A percentile compares a stretch with the other conserved stretches of the same genome.
Conservation (phyloP, 2,797 vertebrate genomes). For the Salarias fasciatus region DNA sequence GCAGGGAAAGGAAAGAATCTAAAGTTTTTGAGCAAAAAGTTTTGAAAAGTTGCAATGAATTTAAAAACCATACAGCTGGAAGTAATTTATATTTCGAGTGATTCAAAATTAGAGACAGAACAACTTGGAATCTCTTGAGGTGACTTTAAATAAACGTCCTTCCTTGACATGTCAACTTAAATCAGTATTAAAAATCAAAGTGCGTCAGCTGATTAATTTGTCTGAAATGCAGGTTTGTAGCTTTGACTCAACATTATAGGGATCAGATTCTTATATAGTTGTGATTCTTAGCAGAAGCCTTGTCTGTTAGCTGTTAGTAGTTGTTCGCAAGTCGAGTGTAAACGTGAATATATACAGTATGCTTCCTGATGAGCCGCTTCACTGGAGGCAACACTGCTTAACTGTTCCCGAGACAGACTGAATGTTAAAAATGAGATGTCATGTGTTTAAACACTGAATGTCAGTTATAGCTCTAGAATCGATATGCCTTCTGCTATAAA, state of each 20-base stretch:
- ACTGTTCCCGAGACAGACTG: constrained; percentile 12
- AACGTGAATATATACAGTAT: constrained; percentile 23
- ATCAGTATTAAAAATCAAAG: not conserved
- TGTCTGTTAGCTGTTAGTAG: not conserved
- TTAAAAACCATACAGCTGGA: constrained; percentile 9
- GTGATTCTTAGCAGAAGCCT: no score
- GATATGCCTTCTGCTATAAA: constrained; percentile 27
- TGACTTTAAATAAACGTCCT: constrained; percentile 1
- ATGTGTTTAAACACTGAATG: constrained; percentile 30
- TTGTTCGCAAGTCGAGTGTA: constrained; percentile 17
- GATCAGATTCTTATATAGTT: not conserved
- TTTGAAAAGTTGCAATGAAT: not conserved
- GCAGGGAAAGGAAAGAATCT: not conserved
- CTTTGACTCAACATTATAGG: not conserved
- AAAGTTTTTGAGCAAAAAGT: not conserved
- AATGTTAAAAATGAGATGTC: constrained; percentile 25
- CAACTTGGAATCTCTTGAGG: constrained; percentile 4
- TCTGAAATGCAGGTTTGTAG: constrained; percentile 16
- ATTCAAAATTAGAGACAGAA: not conserved
- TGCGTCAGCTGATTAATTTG: constrained; percentile 13
- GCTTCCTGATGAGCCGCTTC: constrained; percentile 25
- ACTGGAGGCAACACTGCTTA: constrained; percentile 42
- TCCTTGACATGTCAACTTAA: constrained; percentile 7
- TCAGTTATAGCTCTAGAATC: constrained; percentile 21
- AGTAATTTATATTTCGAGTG: not conserved